These are phyloP conservation scores for Drosophila tani DNA, from an alignment of 1,140 invertebrate genomes.

Conservation along the genomic window DNA sequence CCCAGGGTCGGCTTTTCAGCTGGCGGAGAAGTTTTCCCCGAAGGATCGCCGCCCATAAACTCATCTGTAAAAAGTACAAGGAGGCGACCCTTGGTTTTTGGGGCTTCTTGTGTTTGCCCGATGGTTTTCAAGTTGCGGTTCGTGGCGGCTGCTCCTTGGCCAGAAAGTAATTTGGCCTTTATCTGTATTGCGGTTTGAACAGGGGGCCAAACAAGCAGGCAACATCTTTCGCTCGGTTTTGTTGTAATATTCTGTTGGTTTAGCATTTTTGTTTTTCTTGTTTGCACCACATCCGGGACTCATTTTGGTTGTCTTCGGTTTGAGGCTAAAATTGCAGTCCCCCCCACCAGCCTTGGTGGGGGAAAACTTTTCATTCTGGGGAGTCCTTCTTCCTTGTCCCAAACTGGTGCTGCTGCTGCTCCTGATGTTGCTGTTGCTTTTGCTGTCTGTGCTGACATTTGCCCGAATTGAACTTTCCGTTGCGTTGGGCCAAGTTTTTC, in stretches of 20 bases:
- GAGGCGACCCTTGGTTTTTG: slow-evolving; percentile 35
- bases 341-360: slow-evolving; percentile 12
- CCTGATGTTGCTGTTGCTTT: slow-evolving; percentile 51
- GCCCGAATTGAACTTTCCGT: slow-evolving; percentile 61
- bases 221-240: slow-evolving; percentile 37
- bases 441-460: slow-evolving; percentile 62
- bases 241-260: slow-evolving; percentile 65
- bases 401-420: neutral
- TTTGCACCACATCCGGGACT: slow-evolving; percentile 71
- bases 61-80: slow-evolving; percentile 65
- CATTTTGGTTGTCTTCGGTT: slow-evolving; percentile 66
- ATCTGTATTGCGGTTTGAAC: slow-evolving; percentile 81
- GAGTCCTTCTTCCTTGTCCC: neutral
- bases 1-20: slow-evolving; percentile 18
- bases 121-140: slow-evolving; percentile 72
- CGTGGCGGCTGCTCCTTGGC: slow-evolving; percentile 73
- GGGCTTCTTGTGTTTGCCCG: slow-evolving; percentile 60
- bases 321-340: slow-evolving; percentile 51
- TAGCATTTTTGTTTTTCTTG: slow-evolving; percentile 62
- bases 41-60: slow-evolving; percentile 70
- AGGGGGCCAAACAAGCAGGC: slow-evolving; percentile 45
- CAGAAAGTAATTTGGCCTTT: slow-evolving; percentile 82
- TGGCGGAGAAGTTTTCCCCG: slow-evolving; percentile 43
- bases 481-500: slow-evolving; percentile 69
- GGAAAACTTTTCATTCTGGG: slow-evolving; percentile 54